Evolutionary conservation across 1,140 invertebrate species (phyloP).

Genomic region (Cyphomyrmex costatus): DNA sequence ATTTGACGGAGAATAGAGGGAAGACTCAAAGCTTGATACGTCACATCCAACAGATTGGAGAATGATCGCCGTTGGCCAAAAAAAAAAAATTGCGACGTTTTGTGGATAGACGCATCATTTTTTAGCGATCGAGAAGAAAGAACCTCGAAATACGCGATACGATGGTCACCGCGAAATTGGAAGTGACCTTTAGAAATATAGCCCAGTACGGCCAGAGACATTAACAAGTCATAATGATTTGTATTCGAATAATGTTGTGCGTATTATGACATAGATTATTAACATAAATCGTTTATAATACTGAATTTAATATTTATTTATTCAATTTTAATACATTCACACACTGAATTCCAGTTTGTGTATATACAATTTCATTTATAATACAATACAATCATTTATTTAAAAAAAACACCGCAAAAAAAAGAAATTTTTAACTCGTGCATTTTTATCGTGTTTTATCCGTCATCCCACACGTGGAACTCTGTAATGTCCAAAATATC

Average conservation of each 20-base stretch:
- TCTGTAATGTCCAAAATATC: neutral
- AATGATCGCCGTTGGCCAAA: slow-evolving; percentile 18
- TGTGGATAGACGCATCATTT: slow-evolving; percentile 4
- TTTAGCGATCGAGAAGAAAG: neutral
- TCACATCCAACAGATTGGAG: slow-evolving; percentile 27
- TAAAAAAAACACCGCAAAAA: neutral
- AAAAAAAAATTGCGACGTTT: slow-evolving; percentile 6
- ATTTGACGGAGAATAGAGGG: neutral
- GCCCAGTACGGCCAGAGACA: neutral
- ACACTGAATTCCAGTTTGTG: neutral
- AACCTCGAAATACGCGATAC: neutral
- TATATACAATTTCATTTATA: neutral
- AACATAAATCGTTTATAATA: neutral
- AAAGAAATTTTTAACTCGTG: neutral
- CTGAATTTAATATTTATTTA: neutral
- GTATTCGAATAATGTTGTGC: neutral
- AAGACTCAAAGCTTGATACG: slow-evolving; percentile 8
- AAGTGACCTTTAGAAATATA: neutral
- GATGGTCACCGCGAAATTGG: neutral
- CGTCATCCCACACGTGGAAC: neutral
- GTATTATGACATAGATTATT: neutral
- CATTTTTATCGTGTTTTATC: neutral
- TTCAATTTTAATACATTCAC: slow-evolving; percentile 8
- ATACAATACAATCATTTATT: neutral
- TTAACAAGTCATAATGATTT: slow-evolving; percentile 10